Evolutionary conservation across 2,888 invertebrate species (phyloP).

Genomic region (Phengaris alcon): DNA sequence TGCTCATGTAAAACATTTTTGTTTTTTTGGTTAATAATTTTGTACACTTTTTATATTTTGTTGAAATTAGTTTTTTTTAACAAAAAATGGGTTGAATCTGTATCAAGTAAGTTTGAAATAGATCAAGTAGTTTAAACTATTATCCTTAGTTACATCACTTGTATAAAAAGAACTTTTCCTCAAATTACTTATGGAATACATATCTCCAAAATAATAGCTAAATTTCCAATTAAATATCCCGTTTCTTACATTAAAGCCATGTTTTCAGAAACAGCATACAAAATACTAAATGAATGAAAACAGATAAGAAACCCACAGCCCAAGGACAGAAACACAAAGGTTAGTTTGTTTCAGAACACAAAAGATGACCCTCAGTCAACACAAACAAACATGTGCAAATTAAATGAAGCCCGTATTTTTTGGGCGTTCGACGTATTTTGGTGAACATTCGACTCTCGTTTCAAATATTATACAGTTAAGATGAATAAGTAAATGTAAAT

Average conservation of each 20-base stretch:
- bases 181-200: neutral
- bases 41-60: too few relatives aligned
- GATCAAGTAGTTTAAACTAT: too few relatives aligned
- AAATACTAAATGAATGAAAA: slow-evolving; percentile 40
- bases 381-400: slow-evolving; percentile 53
- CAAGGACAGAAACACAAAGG: slow-evolving; percentile 61
- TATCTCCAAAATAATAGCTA: neutral
- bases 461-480: neutral
- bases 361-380: slow-evolving; percentile 62
- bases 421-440: slow-evolving; percentile 8
- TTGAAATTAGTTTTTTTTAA: too few relatives aligned
- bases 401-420: slow-evolving; percentile 33
- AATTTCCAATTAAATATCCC: neutral
- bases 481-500: neutral
- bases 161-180: neutral
- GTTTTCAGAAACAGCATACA: slow-evolving; percentile 32
- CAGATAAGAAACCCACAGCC: slow-evolving; percentile 61
- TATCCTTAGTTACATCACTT: too few relatives aligned
- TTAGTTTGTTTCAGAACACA: slow-evolving; percentile 65
- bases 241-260: neutral
- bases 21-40: too few relatives aligned
- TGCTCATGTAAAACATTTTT: too few relatives aligned
- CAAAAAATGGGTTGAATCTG: too few relatives aligned
- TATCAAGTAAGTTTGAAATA: too few relatives aligned
- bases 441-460: neutral